A percentile compares a stretch with the other conserved stretches of the same genome.
Conservation (phyloP, 2,113 vertebrate genomes). For the Pica pica region DNA sequence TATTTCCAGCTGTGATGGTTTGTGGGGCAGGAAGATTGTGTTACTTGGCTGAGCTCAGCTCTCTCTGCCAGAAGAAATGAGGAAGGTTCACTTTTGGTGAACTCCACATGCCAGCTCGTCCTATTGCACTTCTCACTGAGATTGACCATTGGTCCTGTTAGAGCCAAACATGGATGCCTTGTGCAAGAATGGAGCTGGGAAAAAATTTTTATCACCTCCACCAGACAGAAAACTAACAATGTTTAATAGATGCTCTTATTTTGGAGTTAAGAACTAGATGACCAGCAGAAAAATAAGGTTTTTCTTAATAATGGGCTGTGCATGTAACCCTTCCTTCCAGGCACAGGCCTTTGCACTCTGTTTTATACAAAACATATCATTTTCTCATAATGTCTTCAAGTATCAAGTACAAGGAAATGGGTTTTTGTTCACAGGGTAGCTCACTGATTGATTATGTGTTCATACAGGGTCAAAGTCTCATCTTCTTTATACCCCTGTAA, state of each 20-base stretch:
- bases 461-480: neutral
- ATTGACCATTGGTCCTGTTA: neutral
- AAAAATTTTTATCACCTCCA: neutral
- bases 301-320: neutral
- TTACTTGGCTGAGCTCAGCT: neutral
- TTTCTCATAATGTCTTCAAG: conserved; percentile 2
- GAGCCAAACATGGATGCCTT: neutral
- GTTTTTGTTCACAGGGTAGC: neutral
- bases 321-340: neutral
- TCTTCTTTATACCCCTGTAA: neutral
- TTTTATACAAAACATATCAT: neutral
- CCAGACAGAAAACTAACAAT: neutral
- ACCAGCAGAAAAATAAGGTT: neutral
- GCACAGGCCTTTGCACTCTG: neutral
- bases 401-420: neutral
- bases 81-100: neutral
- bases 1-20: neutral
- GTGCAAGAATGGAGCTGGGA: neutral
- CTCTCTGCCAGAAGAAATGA: neutral
- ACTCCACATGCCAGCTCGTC: neutral
- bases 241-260: neutral
- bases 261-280: neutral
- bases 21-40: neutral
- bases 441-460: neutral
- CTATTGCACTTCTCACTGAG: neutral